phyloP scores from a whole-genome alignment of 2,888 invertebrate genomes.

The Mythimna lalbum region DNA sequence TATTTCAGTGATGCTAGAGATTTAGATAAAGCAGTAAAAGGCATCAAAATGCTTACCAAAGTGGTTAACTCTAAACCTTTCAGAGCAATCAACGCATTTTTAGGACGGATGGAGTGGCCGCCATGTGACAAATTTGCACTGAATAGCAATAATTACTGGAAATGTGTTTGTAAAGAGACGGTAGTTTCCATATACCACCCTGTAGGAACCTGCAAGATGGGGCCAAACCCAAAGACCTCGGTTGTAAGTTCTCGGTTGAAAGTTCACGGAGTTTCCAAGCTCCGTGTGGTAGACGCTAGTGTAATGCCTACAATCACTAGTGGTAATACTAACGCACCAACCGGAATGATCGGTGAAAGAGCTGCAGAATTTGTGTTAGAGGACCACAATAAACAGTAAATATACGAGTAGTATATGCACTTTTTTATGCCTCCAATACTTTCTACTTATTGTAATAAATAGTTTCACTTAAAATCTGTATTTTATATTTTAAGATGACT shows the following conservation, averaged over 20 bases:
- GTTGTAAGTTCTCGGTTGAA: constrained; percentile 90
- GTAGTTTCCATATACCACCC: constrained; percentile 92
- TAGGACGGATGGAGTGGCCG: constrained; percentile 71
- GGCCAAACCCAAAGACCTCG: constrained; percentile 75
- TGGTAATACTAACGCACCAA: constrained; percentile 95
- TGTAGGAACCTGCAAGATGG: constrained; percentile 92
- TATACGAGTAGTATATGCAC: too few relatives aligned
- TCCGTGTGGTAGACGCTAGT: constrained; percentile 94
- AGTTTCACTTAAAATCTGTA: too few relatives aligned
- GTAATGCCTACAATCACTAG: constrained; percentile 94
- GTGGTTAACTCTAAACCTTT: constrained; percentile 61
- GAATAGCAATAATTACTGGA: constrained; percentile 74
- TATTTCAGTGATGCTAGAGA: constrained; percentile 91
- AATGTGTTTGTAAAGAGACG: constrained; percentile 84
- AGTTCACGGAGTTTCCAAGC: constrained; percentile 91
- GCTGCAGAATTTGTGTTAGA: constrained; percentile 89
- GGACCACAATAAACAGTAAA: not conserved
- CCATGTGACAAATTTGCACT: constrained; percentile 70
- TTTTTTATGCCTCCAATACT: too few relatives aligned
- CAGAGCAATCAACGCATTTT: constrained; percentile 45
- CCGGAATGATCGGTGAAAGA: constrained; percentile 95
- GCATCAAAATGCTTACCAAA: constrained; percentile 73
- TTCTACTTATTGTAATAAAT: too few relatives aligned
- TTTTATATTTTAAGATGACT: too few relatives aligned
- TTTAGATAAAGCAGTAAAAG: constrained; percentile 74